Conservation (phyloP, 2,888 invertebrate species). For the Orchesella flavescens region DNA sequence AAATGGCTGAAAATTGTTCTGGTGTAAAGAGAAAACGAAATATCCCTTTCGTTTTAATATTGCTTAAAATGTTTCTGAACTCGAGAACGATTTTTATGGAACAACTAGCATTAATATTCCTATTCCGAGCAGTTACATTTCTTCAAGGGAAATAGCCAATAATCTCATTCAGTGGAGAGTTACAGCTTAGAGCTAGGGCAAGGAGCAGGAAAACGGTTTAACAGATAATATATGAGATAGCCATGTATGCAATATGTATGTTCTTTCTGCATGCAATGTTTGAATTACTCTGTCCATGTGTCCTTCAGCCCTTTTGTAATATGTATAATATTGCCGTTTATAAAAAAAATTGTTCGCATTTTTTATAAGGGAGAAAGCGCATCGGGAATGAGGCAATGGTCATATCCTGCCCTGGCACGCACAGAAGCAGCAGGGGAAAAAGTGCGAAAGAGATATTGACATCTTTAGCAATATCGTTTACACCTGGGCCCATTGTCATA, state of each 20-base stretch:
- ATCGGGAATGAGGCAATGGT: not conserved
- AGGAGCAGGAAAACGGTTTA: not conserved
- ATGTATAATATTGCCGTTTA: too few species aligned
- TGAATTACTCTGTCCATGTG: conserved; percentile 25
- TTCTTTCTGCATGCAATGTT: conserved; percentile 39
- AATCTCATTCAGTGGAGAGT: not conserved
- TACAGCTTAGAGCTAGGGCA: not conserved
- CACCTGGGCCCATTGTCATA: conserved; percentile 57
- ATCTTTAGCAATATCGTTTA: conserved; percentile 58
- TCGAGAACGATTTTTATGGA: not conserved
- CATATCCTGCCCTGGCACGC: not conserved
- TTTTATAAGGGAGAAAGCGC: not conserved
- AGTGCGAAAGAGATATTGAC: conserved; percentile 52
- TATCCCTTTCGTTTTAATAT: too few species aligned
- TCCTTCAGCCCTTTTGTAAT: too few species aligned
- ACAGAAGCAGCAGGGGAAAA: not conserved
- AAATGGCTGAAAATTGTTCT: too few species aligned
- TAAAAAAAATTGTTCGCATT: not conserved
- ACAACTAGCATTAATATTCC: conserved; percentile 33
- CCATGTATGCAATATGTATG: conserved; percentile 24
- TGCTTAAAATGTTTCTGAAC: too few species aligned
- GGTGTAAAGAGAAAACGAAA: too few species aligned
- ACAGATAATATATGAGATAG: conserved; percentile 41
- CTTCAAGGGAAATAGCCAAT: conserved; percentile 41
- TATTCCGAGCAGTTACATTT: conserved; percentile 2